These are phyloP conservation scores for Lasioglossum calceatum DNA, from an alignment of 2,888 invertebrate species.

Conservation along the genomic window DNA sequence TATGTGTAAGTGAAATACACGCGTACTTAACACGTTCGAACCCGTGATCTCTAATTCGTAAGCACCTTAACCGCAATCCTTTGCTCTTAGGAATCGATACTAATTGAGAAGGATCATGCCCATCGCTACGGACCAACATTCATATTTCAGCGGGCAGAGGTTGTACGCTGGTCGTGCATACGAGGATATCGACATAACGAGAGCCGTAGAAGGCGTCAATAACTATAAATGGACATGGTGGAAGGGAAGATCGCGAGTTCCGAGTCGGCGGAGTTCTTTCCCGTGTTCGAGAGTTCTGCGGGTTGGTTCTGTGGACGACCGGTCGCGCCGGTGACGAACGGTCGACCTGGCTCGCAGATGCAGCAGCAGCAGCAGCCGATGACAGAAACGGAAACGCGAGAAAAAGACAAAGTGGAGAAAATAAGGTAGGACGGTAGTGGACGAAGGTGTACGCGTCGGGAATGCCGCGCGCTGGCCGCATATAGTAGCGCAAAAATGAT, in stretches of 20 bases:
- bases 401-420: conserved; percentile 61
- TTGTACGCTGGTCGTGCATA: conserved; percentile 6
- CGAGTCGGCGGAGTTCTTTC: conserved; percentile 50
- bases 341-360: conserved; percentile 25
- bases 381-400: conserved; percentile 63
- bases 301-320: conserved; percentile 22
- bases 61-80: neutral
- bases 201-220: conserved; percentile 52
- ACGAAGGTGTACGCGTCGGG: conserved; percentile 59
- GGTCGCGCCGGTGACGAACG: conserved; percentile 55
- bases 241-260: conserved; percentile 54
- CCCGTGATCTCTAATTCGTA: too few relatives aligned
- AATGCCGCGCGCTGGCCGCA: conserved; percentile 58
- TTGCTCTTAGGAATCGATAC: neutral
- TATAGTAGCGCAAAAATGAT: conserved; percentile 58
- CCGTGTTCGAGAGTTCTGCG: conserved; percentile 28
- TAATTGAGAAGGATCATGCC: neutral
- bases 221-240: conserved; percentile 64
- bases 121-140: neutral
- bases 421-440: conserved; percentile 44
- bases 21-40: too few relatives aligned
- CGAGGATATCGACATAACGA: conserved; percentile 37
- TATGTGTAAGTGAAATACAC: too few relatives aligned
- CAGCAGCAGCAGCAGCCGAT: conserved; percentile 26
- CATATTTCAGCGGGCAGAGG: conserved; percentile 17